Percentiles rank a stretch among this genome's conserved stretches.
These are phyloP conservation scores for Panthera uncia DNA, from an alignment of 2,113 vertebrate species.

Conservation along the genomic window DNA sequence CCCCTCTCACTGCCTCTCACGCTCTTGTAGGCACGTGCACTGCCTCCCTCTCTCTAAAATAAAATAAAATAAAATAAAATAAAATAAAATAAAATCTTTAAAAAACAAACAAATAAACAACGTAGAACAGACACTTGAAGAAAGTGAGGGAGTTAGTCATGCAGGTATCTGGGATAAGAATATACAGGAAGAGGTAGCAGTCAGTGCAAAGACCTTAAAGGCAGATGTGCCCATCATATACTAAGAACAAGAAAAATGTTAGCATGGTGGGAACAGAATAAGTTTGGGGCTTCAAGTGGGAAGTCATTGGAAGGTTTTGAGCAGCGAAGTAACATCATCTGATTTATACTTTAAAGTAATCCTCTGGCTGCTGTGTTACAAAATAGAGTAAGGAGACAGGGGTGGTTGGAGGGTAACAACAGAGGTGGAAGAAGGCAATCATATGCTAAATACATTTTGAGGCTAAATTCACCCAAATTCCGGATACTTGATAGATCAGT, in stretches of 20 bases:
- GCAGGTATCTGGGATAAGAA: background rate
- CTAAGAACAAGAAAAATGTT: background rate
- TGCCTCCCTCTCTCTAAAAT: too few species aligned
- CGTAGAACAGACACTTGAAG: background rate
- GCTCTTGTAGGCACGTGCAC: too few species aligned
- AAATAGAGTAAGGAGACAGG: background rate
- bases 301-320: background rate
- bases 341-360: background rate
- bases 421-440: background rate
- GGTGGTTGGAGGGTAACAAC: background rate
- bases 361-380: background rate
- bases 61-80: too few species aligned
- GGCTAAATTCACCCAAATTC: background rate
- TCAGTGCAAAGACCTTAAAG: background rate
- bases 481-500: background rate
- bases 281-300: background rate
- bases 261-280: background rate
- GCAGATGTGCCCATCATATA: background rate
- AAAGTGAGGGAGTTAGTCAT: background rate
- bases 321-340: background rate
- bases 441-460: background rate
- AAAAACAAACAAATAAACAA: background rate
- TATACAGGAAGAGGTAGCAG: background rate
- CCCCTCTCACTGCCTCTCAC: too few species aligned
- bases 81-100: background rate